Evolutionary conservation across 92 coral and sea anemone genomes (phyloP).

Genomic region (Anthopleura xanthogrammica): DNA sequence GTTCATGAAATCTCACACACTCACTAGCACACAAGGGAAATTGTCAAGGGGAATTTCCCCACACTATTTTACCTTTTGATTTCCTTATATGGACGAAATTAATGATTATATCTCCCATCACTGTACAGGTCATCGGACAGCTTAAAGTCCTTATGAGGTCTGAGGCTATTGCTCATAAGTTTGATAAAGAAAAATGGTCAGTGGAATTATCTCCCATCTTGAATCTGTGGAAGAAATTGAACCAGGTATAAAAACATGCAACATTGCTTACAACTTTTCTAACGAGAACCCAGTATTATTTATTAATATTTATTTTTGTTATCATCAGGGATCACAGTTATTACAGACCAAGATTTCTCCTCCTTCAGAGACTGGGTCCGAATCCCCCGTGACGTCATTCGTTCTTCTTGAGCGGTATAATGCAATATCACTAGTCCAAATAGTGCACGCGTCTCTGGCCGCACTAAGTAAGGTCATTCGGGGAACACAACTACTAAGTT

Average conservation of each 20-base stretch:
- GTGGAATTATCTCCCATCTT: slow-evolving; percentile 91
- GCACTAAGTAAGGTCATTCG: slow-evolving; percentile 96
- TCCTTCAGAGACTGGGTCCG: slow-evolving; percentile 91
- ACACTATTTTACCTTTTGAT: too few relatives aligned
- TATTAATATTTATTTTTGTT: not conserved
- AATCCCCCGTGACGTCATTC: slow-evolving; percentile 97
- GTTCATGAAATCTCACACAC: too few relatives aligned
- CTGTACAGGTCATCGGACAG: slow-evolving; percentile 82
- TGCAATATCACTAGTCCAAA: slow-evolving; percentile 85
- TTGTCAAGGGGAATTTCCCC: too few relatives aligned
- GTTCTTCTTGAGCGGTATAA: slow-evolving; percentile 91
- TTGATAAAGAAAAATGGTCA: slow-evolving; percentile 98
- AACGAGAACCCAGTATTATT: too few relatives aligned
- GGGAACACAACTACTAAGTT: slow-evolving; percentile 83
- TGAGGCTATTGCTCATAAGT: slow-evolving; percentile 85
- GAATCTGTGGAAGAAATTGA: slow-evolving; percentile 95
- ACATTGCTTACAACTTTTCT: too few relatives aligned
- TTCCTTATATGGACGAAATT: not conserved
- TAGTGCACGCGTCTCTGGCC: slow-evolving; percentile 92
- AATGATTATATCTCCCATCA: not conserved
- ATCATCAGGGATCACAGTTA: slow-evolving; percentile 84
- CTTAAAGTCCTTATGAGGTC: slow-evolving; percentile 96
- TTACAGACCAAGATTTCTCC: slow-evolving; percentile 91
- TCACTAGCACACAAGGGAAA: too few relatives aligned
- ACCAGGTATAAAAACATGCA: slow-evolving; percentile 57